These are phyloP conservation scores for Illadopsis cleaveri DNA, from an alignment of 2,113 vertebrate species.

Conservation along the genomic window DNA sequence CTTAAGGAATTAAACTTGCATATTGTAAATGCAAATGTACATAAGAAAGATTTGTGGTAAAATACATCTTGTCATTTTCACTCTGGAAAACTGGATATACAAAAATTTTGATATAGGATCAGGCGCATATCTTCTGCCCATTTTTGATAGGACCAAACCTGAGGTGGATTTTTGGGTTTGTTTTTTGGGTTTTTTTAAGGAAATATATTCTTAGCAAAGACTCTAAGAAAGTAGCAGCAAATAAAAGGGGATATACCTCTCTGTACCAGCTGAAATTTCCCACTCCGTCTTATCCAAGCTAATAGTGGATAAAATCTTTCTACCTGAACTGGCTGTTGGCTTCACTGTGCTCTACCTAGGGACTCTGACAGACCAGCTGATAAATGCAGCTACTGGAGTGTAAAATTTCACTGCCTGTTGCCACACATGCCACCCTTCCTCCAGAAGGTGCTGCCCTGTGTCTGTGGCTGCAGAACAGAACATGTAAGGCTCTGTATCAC, in stretches of 20 bases:
- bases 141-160: neutral
- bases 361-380: neutral
- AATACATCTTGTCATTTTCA: neutral
- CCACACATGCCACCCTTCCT: accelerated
- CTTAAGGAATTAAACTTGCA: neutral
- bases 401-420: neutral
- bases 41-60: neutral
- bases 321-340: neutral
- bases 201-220: neutral
- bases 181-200: neutral
- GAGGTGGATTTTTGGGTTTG: neutral
- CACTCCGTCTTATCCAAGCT: neutral
- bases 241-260: neutral
- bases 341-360: accelerated
- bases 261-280: neutral
- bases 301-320: neutral
- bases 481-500: accelerated
- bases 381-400: neutral
- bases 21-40: neutral
- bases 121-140: neutral
- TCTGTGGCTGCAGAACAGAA: neutral
- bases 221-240: neutral
- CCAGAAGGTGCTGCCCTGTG: neutral
- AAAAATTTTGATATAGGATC: neutral
- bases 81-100: neutral